Evolutionary conservation across 2,888 invertebrate genomes (phyloP).

Genomic region (Mythimna loreyi): DNA sequence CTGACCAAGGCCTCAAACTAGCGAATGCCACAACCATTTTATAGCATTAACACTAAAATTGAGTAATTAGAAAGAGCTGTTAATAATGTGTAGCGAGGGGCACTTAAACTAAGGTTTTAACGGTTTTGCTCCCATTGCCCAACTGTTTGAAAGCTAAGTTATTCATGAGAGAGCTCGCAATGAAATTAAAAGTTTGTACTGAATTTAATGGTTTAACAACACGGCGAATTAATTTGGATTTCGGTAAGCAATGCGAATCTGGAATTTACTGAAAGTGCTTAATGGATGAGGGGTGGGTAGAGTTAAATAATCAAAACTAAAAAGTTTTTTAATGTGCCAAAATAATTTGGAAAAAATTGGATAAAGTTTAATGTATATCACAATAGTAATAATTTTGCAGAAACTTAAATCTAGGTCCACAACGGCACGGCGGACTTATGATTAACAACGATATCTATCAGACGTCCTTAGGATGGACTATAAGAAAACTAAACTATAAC

Average conservation of each 20-base stretch:
- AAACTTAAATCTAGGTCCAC: too few species aligned
- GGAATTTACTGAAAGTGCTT: conserved; percentile 8
- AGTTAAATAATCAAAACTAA: background rate
- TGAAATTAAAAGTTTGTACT: conserved; percentile 47
- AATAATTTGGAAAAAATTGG: too few species aligned
- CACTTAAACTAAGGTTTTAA: conserved; percentile 33
- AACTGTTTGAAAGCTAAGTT: conserved; percentile 45
- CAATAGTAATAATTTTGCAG: too few species aligned
- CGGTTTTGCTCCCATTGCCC: conserved; percentile 6
- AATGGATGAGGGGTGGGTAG: background rate
- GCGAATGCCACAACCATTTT: conserved; percentile 38
- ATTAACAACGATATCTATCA: too few species aligned
- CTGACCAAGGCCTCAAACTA: conserved; percentile 20
- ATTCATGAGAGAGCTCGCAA: conserved; percentile 41
- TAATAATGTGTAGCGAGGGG: conserved; percentile 36
- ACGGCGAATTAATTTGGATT: conserved; percentile 42
- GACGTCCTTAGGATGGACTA: too few species aligned
- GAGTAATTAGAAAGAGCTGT: conserved; percentile 55
- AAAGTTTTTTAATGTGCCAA: too few species aligned
- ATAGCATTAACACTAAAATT: conserved; percentile 56
- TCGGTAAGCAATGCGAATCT: conserved; percentile 6
- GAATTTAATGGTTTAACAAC: conserved; percentile 29
- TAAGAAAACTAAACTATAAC: too few species aligned
- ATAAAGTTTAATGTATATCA: too few species aligned
- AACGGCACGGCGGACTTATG: too few species aligned